phyloP scores from a whole-genome alignment of 2,113 vertebrate genomes.

The Lipophrys pholis region DNA sequence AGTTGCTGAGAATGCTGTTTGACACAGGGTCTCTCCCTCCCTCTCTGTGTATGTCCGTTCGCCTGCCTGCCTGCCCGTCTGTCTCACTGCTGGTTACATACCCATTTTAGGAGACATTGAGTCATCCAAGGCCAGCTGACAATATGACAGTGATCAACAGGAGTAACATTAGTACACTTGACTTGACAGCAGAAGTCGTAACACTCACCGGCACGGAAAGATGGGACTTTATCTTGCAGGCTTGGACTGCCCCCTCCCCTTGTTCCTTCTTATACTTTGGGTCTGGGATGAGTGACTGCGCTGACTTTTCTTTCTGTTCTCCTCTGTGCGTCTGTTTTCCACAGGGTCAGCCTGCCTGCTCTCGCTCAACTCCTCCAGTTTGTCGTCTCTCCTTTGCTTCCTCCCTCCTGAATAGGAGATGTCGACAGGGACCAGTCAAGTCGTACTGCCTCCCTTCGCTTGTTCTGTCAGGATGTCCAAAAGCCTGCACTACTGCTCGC shows the following conservation, averaged over 20 bases:
- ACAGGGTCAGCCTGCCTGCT: slow-evolving; percentile 34
- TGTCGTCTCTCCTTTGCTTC: slow-evolving; percentile 45
- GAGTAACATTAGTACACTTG: slow-evolving; percentile 34
- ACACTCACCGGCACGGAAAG: slow-evolving; percentile 69
- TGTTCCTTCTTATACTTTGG: slow-evolving; percentile 51
- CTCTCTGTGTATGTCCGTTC: slow-evolving; percentile 28
- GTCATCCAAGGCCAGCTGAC: slow-evolving; percentile 54
- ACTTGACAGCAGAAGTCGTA: slow-evolving; percentile 56
- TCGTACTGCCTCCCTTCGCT: slow-evolving; percentile 40
- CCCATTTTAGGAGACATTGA: slow-evolving; percentile 78
- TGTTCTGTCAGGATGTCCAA: slow-evolving; percentile 52
- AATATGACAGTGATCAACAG: slow-evolving; percentile 51
- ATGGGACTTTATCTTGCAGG: slow-evolving; percentile 36
- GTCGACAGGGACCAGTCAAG: slow-evolving; percentile 55
- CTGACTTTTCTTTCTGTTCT: slow-evolving; percentile 21
- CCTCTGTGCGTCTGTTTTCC: slow-evolving; percentile 39
- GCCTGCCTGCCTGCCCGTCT: slow-evolving; percentile 11
- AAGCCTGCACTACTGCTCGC: slow-evolving; percentile 12
- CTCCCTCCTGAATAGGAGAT: slow-evolving; percentile 62
- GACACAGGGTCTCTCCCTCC: slow-evolving; percentile 61
- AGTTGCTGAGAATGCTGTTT: slow-evolving; percentile 79
- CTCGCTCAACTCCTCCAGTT: slow-evolving; percentile 8
- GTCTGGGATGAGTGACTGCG: slow-evolving; percentile 30
- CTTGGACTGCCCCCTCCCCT: slow-evolving; percentile 17
- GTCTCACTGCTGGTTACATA: slow-evolving; percentile 55